Conservation (phyloP, 2,113 vertebrate genomes). For the Cryptomyrus ogoouensis region DNA sequence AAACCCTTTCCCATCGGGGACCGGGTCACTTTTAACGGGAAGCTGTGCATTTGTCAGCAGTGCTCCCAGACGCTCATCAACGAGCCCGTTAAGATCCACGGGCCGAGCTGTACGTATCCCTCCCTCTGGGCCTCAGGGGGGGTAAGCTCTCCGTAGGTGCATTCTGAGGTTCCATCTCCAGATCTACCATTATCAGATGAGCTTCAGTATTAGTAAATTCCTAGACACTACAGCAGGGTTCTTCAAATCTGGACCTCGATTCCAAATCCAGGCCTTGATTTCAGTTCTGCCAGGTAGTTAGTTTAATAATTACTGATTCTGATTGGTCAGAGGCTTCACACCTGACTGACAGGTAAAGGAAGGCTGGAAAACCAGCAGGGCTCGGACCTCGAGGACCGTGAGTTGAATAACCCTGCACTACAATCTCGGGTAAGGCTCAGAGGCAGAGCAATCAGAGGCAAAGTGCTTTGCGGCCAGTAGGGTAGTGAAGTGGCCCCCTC, state of each 20-base stretch:
- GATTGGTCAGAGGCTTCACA: no score
- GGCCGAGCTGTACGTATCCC: slow-evolving; percentile 75
- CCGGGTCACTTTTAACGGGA: slow-evolving; percentile 94
- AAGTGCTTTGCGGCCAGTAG: neutral
- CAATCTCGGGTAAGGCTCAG: neutral
- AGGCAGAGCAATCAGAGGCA: neutral
- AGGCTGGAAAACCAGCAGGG: no score
- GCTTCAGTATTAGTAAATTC: neutral
- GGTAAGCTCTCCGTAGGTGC: neutral
- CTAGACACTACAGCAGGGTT: neutral
- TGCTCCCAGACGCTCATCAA: slow-evolving; percentile 80
- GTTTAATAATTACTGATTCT: no score
- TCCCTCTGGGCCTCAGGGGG: neutral
- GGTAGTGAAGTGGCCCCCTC: neutral
- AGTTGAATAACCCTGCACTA: neutral
- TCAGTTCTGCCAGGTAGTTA: no score
- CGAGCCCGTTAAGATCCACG: slow-evolving; percentile 90
- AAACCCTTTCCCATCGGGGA: slow-evolving; percentile 93
- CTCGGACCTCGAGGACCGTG: no score
- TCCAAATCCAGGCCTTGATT: no score
- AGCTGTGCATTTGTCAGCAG: slow-evolving; percentile 94
- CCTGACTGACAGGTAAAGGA: no score
- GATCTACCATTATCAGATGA: neutral
- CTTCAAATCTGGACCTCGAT: no score
- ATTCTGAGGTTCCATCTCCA: neutral